Evolutionary conservation across 2,888 invertebrate genomes (phyloP).

Genomic region (Perdita meconis): DNA sequence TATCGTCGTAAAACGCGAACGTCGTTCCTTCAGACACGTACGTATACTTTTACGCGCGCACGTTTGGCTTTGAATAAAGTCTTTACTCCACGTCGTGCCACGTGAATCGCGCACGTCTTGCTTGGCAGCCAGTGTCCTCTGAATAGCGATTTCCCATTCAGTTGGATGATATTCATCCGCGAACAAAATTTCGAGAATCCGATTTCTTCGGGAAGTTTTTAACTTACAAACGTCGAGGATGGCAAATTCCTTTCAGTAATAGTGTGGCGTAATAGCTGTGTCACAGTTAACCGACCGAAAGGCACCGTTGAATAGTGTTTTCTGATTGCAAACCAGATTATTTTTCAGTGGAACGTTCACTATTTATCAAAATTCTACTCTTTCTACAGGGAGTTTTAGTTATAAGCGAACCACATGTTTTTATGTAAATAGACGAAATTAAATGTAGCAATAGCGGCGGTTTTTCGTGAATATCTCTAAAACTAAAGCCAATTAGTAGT

Average conservation of each 20-base stretch:
- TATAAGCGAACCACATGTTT: too few species aligned
- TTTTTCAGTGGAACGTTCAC: too few species aligned
- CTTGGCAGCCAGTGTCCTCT: background rate
- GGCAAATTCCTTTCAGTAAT: background rate
- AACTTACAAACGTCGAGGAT: background rate
- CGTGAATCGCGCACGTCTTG: background rate
- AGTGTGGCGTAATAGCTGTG: background rate
- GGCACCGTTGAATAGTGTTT: background rate
- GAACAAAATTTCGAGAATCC: background rate
- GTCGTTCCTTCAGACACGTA: slow-evolving; percentile 11
- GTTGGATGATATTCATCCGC: background rate
- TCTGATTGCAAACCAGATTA: too few species aligned
- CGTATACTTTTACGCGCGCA: background rate
- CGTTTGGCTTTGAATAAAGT: slow-evolving; percentile 10
- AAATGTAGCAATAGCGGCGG: too few species aligned
- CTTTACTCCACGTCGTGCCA: background rate
- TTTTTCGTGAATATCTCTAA: too few species aligned
- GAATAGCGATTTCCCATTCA: background rate
- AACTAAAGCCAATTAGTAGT: too few species aligned
- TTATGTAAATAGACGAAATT: too few species aligned
- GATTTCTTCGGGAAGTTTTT: background rate
- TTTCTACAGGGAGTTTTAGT: too few species aligned
- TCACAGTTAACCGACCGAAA: background rate
- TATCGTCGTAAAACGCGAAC: slow-evolving; percentile 12
- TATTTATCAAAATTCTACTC: too few species aligned